Base-by-base conservation (phyloP, 1,140 invertebrate genomes). In the Colletes gigas region DNA sequence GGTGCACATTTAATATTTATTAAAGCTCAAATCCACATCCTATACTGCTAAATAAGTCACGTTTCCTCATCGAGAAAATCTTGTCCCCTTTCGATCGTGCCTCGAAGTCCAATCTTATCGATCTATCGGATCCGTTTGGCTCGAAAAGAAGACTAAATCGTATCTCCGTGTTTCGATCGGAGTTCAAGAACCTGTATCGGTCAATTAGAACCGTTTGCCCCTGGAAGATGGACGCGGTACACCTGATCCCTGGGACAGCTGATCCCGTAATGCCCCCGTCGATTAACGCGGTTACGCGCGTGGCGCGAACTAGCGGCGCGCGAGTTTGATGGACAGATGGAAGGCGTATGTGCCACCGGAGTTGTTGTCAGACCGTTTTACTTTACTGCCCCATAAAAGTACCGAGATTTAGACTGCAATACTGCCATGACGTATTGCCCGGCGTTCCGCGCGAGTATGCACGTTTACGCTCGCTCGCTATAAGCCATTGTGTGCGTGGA, bases 371-470 rank as follows among this genome's bases (percentile, higher is more conserved):
- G 91, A 92, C 88, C 92, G 90, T 93, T 93, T 93, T 93, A 93
- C 92, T 93, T 93, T 93, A 93, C 90, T 93, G 91, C 90, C 77
- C 91, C 90, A 92, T 93, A 93, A 93, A 93, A 92, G 91, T 92
- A 92, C 92, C 89, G 89, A 93, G 92, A 92, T 93, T 92, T 92
- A 93, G 91, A 93, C 91, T 92, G 90, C 90, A 92, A 91, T 92
- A 91, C 89, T 89, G 88, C 87, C 89, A 89, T 92, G 90, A 91
- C 90, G 89, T 92, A 92, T 92, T 86, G 88, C 83, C 84, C 44
- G 87, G 71, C 82, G 75, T 84, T 79, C n/a, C 63, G 85, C 86
- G 78, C 88, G 79, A 67, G 81, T 50, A 21, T 63, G 30, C 54
- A 65, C 60, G 19, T 78, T 55, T 50, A 65, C 71, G 63, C 10